Base-by-base conservation (phyloP, 2,797 vertebrate genomes). In the Balearica regulorum region DNA sequence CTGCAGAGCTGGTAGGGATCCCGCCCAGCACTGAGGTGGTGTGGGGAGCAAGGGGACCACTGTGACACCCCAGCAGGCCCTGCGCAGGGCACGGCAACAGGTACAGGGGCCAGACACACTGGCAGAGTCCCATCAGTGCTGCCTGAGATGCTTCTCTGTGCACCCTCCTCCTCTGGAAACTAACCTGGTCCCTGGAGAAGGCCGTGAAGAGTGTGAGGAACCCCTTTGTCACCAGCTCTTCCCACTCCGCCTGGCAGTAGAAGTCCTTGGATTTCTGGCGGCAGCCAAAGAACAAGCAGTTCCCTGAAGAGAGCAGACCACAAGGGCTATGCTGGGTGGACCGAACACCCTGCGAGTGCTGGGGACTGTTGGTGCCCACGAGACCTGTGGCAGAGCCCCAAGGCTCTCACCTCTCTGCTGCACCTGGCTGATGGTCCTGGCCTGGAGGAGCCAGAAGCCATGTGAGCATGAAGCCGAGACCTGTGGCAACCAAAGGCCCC, bases 161-260 rank as follows among this genome's bases (percentile, higher is more conserved):
- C 48, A 89, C 12, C 4, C 22, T 70, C 20, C 43, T 71, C n/a
- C 41, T 41, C 72, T 61, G n/a, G 62, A 39, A 92, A 80, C 97
- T 65, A 48, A 99, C 99, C 99, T 99, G 99, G 83, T 99, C 99
- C 78, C 99, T 98, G 68, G 99, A 99, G 94, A 99, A 99, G 41
- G 99, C 99, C 0, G 99, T 99, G 87, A 99, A 98, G 33, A 99
- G 97, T 0, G 44, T 98, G 97, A 99, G 97, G 35, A 97, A 97
- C 54, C 98, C 98, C 10, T 90, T 96, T 39, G 87, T 58, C 75
- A 96, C 94, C 96, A 99, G 97, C 44, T 98, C 98, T 85, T 98
- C 98, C 99, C 99, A 99, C 76, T 99, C 99, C 0, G 81, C 87
- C 33, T 96, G 95, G 97, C 98, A 99, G 97, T 98, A 99, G 97